A percentile compares a stretch with the other conserved stretches of the same genome.
Evolutionary conservation across 2,113 vertebrate species (phyloP).

Genomic region (Phalacrocorax brasilianus): DNA sequence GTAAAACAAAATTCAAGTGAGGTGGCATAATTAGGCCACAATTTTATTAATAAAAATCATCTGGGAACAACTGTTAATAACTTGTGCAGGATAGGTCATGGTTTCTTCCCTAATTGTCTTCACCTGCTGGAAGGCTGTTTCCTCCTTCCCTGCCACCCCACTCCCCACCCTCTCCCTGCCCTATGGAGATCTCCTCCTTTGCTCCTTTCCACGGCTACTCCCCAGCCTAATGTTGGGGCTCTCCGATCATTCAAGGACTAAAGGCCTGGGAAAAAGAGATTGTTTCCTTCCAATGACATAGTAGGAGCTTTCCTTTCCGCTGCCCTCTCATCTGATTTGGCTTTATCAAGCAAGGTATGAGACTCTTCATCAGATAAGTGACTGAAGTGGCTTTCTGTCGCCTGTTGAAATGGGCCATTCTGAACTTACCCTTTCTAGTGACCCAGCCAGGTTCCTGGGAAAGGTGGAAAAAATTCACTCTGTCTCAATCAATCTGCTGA

Average conservation of each 20-base stretch:
- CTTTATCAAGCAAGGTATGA: not conserved
- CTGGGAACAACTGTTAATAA: conserved; percentile 34
- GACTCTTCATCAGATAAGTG: not conserved
- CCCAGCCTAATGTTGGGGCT: not conserved
- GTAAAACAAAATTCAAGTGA: conserved; percentile 1
- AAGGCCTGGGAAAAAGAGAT: not conserved
- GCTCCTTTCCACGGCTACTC: not conserved
- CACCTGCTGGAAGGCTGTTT: not conserved
- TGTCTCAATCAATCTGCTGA: not conserved
- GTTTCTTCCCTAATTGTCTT: conserved; percentile 10
- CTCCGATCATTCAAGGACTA: not conserved
- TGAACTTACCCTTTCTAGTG: not conserved
- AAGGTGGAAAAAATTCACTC: not conserved
- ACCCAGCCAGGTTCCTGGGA: not conserved
- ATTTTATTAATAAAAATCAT: conserved; percentile 41
- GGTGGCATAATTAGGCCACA: conserved; percentile 46
- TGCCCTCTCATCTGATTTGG: not conserved
- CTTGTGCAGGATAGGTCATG: conserved; percentile 12
- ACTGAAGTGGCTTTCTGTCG: not conserved
- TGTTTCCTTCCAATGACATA: not conserved
- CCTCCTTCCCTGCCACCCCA: not conserved
- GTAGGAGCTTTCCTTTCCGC: not conserved
- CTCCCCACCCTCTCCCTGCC: not conserved
- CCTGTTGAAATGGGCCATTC: not conserved
- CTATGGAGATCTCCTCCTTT: not conserved